phyloP scores from a whole-genome alignment of 1,140 invertebrate species.

The Nixonia krombeini region DNA sequence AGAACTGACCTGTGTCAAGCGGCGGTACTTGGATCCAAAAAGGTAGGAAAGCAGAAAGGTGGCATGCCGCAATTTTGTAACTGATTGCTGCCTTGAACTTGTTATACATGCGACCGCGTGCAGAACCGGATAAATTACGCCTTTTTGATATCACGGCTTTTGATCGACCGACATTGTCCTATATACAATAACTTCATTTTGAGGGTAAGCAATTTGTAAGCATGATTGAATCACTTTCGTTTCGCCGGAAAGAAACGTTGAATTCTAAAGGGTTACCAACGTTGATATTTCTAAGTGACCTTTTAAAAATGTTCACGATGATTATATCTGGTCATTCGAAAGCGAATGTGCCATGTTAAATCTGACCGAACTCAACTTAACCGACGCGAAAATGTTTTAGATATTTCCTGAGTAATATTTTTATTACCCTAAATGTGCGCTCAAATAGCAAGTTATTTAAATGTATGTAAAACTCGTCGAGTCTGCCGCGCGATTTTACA shows the following conservation, averaged over 20 bases:
- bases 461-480: background rate
- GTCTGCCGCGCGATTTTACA: background rate
- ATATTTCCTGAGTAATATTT: background rate
- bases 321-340: no score
- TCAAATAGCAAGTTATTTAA: background rate
- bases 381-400: background rate
- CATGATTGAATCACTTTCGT: no score
- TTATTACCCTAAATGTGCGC: background rate
- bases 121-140: background rate
- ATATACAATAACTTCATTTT: background rate
- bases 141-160: background rate
- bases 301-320: background rate
- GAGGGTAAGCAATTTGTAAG: background rate
- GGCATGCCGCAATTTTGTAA: background rate
- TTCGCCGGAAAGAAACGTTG: no score
- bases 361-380: background rate
- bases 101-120: no score
- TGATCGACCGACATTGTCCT: background rate
- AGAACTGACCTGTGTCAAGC: slow-evolving; percentile 18
- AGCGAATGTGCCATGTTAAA: no score
- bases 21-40: background rate
- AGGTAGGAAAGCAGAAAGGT: background rate
- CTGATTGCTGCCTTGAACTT: background rate
- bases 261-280: background rate
- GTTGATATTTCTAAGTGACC: background rate